Evolutionary conservation across 2,797 vertebrate genomes (phyloP), one percentile per base, ranked within the genome.

Genomic region (Fratercula arctica): DNA sequence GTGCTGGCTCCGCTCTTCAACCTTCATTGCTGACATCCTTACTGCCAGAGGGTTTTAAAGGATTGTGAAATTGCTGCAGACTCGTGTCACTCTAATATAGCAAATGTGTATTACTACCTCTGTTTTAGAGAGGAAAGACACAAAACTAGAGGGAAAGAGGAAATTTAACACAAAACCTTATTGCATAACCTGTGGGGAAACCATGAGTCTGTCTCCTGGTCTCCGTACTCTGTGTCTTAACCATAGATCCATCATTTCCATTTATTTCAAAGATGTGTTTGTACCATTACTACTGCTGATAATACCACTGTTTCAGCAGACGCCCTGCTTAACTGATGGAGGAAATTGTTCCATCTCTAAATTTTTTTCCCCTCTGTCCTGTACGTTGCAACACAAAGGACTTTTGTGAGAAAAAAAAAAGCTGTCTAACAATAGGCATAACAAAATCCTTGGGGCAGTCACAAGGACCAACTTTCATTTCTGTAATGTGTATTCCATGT

Each of bases 401-500:
- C 25, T 43, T 67, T 24, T 5, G 13, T 1, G 24, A 17, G 18
- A 2, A 51, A 81, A 81, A 39, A 39, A 35, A 54, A 37, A 24
- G 1, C 18, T 33, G 3, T 39, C 14, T 59, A 59, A 82, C 53
- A 35, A 84, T 5, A 59, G 5, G 5, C 13, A 2, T 59, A 78
- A 61, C 6, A 39, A 83, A 54, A 28, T 59, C 29, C 37, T 85
- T 43, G 33, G 53, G 19, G 6, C 31, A 59, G 78, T 93, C 46
- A 66, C 13, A 67, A 33, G 25, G 16, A 69, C 33, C 61, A 78
- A 19, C 6, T 51, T 81, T 59, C 5, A n/a, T 66, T 92, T 78
- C 45, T 43, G 6, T 24, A 37, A 51, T 0, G 0, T 25, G 25
- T 14, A 28, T 61, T 73, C 31, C 23, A 23, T 33, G 16, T 0